Evolutionary conservation across 1,140 invertebrate species (phyloP).

Genomic region (Bombus confusus): DNA sequence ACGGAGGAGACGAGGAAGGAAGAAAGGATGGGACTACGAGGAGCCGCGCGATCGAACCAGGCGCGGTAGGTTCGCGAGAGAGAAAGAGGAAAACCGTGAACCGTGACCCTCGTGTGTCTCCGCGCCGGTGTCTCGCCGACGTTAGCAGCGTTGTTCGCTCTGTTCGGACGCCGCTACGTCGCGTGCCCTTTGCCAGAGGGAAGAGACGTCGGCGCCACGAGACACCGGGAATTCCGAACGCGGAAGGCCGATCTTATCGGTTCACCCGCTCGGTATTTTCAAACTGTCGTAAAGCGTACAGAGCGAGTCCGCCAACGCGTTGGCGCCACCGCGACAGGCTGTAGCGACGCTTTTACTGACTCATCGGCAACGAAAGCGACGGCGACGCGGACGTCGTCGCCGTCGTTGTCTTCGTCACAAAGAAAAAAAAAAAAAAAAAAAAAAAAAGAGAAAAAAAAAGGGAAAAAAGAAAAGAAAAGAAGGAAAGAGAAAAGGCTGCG

Average conservation of each 20-base stretch:
- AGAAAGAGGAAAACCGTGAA: too few relatives aligned
- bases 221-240: background rate
- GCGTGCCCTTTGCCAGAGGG: too few relatives aligned
- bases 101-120: too few relatives aligned
- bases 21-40: background rate
- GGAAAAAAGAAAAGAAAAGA: background rate
- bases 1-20: background rate
- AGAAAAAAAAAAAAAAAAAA: background rate
- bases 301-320: background rate
- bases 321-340: conserved; percentile 40
- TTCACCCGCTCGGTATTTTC: background rate
- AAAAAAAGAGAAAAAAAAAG: conserved; percentile 25
- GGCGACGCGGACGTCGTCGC: background rate
- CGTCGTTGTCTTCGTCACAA: too few relatives aligned
- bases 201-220: background rate
- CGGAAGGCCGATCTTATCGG: conserved; percentile 3
- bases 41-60: too few relatives aligned
- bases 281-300: background rate
- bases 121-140: too few relatives aligned
- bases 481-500: background rate
- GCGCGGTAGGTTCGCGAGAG: too few relatives aligned
- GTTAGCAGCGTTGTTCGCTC: too few relatives aligned
- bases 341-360: conserved; percentile 35
- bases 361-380: conserved; percentile 24
- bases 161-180: too few relatives aligned